Base-by-base conservation (phyloP, 1,140 invertebrate genomes). In the Calephelis virginiensis region DNA sequence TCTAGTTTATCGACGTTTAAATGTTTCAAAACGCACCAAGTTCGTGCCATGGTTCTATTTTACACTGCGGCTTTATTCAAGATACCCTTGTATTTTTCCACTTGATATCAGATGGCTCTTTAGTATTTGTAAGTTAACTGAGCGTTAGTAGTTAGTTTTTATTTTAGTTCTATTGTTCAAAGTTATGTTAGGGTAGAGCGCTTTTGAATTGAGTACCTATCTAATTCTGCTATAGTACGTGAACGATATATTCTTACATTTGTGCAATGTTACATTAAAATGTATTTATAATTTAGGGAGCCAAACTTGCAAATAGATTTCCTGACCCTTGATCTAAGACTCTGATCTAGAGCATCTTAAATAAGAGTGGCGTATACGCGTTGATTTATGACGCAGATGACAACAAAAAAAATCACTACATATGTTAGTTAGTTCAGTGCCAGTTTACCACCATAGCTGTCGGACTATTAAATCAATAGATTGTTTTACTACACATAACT, bases 81-180 rank as follows among this genome's bases (percentile, higher is more conserved):
- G 53, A 56, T 56, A 37, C 53, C 53, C 53, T 56, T 11, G 0
- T 12, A 14, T 56, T 56, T 43, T 56, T 56, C 73, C 70, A 77
- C 82, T 86, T 74, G 74, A 80, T 78, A 79, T 70, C 73, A 68
- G 79, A 86, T 82, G 79, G 82, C 80, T 75, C 86, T 86, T 85
- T 82, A 74, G 72, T 76, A 80, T 78, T 81, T 82, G 84, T 85
- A 83, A 83, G 77, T 81, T 78, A 84, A 85, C 76, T 76, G 78
- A 80, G 74, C 76, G 72, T 76, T 74, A 66, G 71, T 78, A 76
- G 77, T 83, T 79, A 82, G 75, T 82, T 85, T 85, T 85, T 83
- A 75, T 78, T 77, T 12, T 45, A 59, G 38, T 45, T 45, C 17
- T 64, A 43, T 56, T 50, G 50, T 56, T 74, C 70, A 64, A 73